Conservation (phyloP, 2,888 invertebrate genomes). For the Mermis nigrescens region DNA sequence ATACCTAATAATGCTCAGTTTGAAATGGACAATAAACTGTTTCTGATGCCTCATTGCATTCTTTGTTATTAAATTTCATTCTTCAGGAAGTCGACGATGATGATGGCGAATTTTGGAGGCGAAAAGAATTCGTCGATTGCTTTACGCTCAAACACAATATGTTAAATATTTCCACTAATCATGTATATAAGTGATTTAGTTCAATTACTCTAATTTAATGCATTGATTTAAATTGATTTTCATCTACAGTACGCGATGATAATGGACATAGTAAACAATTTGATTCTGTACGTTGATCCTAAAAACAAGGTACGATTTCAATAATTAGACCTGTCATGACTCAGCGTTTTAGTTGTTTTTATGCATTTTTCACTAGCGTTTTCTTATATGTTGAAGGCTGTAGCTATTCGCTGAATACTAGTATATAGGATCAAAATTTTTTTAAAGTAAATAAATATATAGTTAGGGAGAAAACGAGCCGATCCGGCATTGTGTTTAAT, state of each 20-base stretch:
- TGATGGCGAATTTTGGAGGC: slow-evolving; percentile 50
- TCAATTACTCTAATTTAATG: not conserved
- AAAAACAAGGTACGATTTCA: slow-evolving; percentile 55
- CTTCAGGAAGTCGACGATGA: slow-evolving; percentile 15
- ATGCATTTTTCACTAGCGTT: too few species aligned
- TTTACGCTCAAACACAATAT: slow-evolving; percentile 96
- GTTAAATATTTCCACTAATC: slow-evolving; percentile 69
- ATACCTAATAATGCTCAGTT: too few species aligned
- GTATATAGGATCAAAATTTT: too few species aligned
- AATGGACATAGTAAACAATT: slow-evolving; percentile 87
- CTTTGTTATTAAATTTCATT: slow-evolving; percentile 5
- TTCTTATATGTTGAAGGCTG: too few species aligned
- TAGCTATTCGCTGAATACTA: too few species aligned
- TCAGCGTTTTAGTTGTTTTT: too few species aligned
- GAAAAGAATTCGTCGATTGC: slow-evolving; percentile 70
- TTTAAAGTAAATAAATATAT: too few species aligned
- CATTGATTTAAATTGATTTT: slow-evolving; percentile 11
- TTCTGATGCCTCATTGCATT: not conserved
- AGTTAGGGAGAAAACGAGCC: too few species aligned
- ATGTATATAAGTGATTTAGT: not conserved
- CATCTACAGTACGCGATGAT: slow-evolving; percentile 71
- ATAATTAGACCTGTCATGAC: not conserved
- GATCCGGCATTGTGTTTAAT: too few species aligned
- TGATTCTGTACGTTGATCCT: slow-evolving; percentile 85
- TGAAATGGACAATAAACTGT: too few species aligned